Conservation (phyloP, 2,888 invertebrate genomes). For the Coelinius sp. region DNA sequence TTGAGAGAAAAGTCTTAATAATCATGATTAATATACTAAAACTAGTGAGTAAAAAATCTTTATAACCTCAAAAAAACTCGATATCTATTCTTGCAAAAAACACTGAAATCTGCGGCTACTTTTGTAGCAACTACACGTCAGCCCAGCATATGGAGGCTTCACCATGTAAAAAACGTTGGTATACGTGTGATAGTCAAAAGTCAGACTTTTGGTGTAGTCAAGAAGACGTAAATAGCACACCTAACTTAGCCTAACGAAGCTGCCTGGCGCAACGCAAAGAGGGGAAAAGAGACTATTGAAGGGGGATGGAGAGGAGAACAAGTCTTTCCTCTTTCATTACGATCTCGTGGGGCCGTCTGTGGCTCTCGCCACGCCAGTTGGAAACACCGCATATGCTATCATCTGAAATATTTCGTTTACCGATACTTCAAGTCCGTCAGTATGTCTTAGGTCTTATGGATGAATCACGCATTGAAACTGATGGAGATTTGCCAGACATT, state of each 20-base stretch:
- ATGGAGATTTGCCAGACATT: constrained; percentile 17
- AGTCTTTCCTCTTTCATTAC: constrained; percentile 22
- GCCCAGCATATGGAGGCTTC: not conserved
- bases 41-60: not conserved
- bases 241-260: constrained; percentile 70
- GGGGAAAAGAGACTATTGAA: not conserved
- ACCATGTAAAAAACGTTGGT: not conserved
- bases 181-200: constrained; percentile 42
- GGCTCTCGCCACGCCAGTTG: constrained; percentile 14
- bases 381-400: constrained; percentile 25
- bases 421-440: constrained; percentile 13
- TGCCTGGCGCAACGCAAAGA: constrained; percentile 45
- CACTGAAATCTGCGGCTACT: not conserved
- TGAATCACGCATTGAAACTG: constrained; percentile 6
- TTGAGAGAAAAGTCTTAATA: not conserved
- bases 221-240: constrained; percentile 69
- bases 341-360: constrained; percentile 17
- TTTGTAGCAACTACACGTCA: not conserved
- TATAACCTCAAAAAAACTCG: not conserved
- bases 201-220: constrained; percentile 65
- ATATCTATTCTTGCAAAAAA: not conserved
- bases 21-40: not conserved
- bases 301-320: not conserved
- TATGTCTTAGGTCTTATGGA: constrained; percentile 8
- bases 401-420: not conserved